These are phyloP conservation scores for Clytia hemisphaerica DNA, from an alignment of 30 jellyfish, hydroid and myxozoan species.

Conservation along the genomic window DNA sequence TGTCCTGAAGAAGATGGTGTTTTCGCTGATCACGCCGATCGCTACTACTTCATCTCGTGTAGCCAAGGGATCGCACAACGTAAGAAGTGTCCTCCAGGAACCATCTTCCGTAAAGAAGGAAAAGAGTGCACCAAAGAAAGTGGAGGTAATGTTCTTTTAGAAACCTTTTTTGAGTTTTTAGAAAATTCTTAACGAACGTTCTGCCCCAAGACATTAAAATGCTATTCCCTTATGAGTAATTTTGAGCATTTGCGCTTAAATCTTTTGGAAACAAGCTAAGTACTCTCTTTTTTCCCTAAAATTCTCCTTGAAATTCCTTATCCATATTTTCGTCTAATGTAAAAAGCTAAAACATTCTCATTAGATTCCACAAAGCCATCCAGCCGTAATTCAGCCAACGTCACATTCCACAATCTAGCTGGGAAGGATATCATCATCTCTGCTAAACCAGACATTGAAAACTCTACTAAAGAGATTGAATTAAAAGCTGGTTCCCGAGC, in stretches of 20 bases:
- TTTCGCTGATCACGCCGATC: slow-evolving; percentile 93
- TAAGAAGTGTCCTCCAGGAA: slow-evolving; percentile 90
- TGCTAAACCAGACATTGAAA: slow-evolving; percentile 87
- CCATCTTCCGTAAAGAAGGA: slow-evolving; percentile 76
- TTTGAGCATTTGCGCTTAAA: too few species aligned
- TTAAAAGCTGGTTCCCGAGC: slow-evolving; percentile 86
- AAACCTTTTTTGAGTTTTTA: too few species aligned
- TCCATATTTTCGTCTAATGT: too few species aligned
- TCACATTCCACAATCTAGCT: slow-evolving; percentile 72
- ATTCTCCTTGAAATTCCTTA: too few species aligned
- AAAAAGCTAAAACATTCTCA: too few species aligned
- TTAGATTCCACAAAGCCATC: slow-evolving; percentile 5
- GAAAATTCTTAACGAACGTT: too few species aligned
- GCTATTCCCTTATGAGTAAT: too few species aligned
- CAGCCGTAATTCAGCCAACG: slow-evolving; percentile 50
- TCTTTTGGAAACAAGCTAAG: too few species aligned
- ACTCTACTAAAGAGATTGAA: slow-evolving; percentile 82
- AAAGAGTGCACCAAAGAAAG: slow-evolving; percentile 83
- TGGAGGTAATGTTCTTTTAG: slow-evolving; percentile 31
- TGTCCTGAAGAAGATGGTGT: slow-evolving; percentile 97
- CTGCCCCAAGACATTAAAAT: too few species aligned
- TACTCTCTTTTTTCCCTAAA: too few species aligned
- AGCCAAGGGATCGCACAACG: slow-evolving; percentile 92
- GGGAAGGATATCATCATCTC: slow-evolving; percentile 62
- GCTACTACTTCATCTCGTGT: slow-evolving; percentile 67